A percentile compares a stretch with the other conserved stretches of the same genome.
Evolutionary conservation across 2,888 invertebrate genomes (phyloP).

Genomic region (Hermaeophaga mercurialis): DNA sequence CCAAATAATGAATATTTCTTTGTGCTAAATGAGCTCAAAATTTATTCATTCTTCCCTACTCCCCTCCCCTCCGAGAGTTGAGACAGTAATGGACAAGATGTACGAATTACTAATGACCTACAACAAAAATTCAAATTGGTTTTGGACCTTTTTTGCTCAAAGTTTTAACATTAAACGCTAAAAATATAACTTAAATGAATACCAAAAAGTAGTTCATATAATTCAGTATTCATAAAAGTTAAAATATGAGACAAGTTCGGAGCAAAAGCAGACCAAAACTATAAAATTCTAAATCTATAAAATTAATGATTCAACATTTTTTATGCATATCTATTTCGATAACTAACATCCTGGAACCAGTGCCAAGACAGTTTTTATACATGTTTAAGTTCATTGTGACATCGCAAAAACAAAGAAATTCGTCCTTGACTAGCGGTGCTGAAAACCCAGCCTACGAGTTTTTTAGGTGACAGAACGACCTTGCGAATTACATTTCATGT

Average conservation of each 20-base stretch:
- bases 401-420: constrained; percentile 22
- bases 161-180: too few relatives aligned
- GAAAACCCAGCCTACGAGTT: constrained; percentile 26
- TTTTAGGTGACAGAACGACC: constrained; percentile 30
- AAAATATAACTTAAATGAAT: too few relatives aligned
- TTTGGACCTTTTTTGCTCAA: too few relatives aligned
- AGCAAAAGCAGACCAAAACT: neutral
- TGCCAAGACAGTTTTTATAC: neutral
- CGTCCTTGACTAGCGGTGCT: constrained; percentile 34
- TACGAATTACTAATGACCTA: too few relatives aligned
- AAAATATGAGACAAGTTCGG: neutral
- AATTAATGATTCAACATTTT: constrained; percentile 4
- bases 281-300: constrained; percentile 3
- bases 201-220: too few relatives aligned
- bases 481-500: constrained; percentile 20
- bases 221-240: neutral
- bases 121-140: too few relatives aligned
- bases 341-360: neutral
- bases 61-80: too few relatives aligned
- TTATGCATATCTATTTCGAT: neutral
- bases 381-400: constrained; percentile 20
- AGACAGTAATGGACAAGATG: too few relatives aligned
- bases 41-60: too few relatives aligned
- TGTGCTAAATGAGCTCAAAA: too few relatives aligned
- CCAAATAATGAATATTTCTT: too few relatives aligned